Percentiles rank a stretch among this genome's conserved stretches.
These are phyloP conservation scores for Nemotelus nigrinus DNA, from an alignment of 2,888 invertebrate species.

Conservation along the genomic window DNA sequence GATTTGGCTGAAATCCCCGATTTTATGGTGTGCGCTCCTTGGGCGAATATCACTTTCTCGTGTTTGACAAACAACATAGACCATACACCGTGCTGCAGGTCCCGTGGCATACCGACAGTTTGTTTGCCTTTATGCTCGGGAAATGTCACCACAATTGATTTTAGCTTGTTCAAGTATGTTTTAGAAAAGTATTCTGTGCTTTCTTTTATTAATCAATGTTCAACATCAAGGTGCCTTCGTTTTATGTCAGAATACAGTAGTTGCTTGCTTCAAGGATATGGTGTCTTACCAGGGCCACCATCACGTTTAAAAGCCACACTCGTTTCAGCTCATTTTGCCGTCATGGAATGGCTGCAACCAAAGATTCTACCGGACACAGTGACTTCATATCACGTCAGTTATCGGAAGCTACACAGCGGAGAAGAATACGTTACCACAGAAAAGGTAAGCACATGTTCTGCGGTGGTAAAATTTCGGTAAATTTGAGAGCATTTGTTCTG, in stretches of 20 bases:
- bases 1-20: conserved; percentile 70
- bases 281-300: conserved; percentile 81
- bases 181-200: neutral
- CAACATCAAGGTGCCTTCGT: conserved; percentile 73
- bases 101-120: conserved; percentile 77
- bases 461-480: neutral
- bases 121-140: conserved; percentile 84
- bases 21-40: conserved; percentile 89
- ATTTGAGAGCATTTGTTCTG: neutral
- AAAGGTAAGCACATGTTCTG: conserved; percentile 60
- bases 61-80: conserved; percentile 83
- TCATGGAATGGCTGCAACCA: conserved; percentile 82
- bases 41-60: conserved; percentile 83
- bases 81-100: conserved; percentile 82
- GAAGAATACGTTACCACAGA: conserved; percentile 70
- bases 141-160: conserved; percentile 80
- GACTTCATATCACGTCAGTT: conserved; percentile 72
- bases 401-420: conserved; percentile 67
- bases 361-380: conserved; percentile 77
- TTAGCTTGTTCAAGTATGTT: conserved; percentile 83
- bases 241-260: conserved; percentile 84
- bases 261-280: conserved; percentile 85
- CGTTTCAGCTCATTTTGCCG: conserved; percentile 79
- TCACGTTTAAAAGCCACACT: conserved; percentile 76
- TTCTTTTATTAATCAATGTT: neutral